A percentile compares a stretch with the other conserved stretches of the same genome.
phyloP scores from a whole-genome alignment of 2,888 invertebrate species.

The Norana najaformis region DNA sequence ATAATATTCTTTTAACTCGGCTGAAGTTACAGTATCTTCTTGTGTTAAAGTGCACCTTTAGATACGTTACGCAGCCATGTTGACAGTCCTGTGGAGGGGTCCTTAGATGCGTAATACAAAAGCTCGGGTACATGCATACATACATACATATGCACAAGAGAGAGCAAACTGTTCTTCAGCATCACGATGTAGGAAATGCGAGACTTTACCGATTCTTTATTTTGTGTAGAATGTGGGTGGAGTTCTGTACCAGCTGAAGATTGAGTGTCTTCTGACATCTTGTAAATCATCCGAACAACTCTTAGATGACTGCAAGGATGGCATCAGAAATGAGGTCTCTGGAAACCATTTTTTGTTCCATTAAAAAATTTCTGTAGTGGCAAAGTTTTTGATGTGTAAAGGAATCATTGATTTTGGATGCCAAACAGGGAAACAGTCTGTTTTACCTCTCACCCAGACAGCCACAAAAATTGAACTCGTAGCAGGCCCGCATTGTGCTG shows the following conservation, averaged over 20 bases:
- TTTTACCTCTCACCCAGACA: too few relatives aligned
- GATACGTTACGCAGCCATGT: too few relatives aligned
- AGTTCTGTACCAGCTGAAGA: neutral
- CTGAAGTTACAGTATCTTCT: neutral
- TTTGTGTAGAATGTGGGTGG: neutral
- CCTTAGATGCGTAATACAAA: neutral
- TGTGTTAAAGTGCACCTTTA: neutral
- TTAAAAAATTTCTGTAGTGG: neutral
- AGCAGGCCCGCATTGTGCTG: too few relatives aligned
- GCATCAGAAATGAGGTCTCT: neutral
- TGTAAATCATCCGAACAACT: conserved; percentile 16
- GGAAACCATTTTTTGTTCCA: neutral
- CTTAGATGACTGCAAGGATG: neutral
- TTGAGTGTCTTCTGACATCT: neutral
- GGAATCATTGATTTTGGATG: too few relatives aligned
- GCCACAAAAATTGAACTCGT: too few relatives aligned
- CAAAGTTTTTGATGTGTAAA: neutral
- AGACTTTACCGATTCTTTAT: neutral
- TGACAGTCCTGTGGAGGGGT: neutral
- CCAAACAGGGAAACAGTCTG: too few relatives aligned
- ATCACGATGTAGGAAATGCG: neutral
- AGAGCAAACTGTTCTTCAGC: neutral
- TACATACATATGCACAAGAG: too few relatives aligned
- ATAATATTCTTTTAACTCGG: too few relatives aligned
- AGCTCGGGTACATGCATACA: neutral